A percentile compares a stretch with the other conserved stretches of the same genome.
Conservation (phyloP, 23 tunicate species). For the Clavelina lepadiformis region DNA sequence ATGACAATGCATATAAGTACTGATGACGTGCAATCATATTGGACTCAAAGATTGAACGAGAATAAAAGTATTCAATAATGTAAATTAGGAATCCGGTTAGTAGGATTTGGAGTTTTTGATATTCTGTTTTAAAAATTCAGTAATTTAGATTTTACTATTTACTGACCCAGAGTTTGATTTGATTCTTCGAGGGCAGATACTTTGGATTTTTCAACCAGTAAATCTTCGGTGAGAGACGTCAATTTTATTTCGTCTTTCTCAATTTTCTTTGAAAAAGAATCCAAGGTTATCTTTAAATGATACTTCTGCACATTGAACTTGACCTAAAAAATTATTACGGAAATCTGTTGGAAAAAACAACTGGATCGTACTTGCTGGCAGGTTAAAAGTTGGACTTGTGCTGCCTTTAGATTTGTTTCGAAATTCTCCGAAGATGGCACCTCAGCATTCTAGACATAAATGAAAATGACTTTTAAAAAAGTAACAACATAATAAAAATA, state of each 20-base stretch:
- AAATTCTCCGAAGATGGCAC: no score
- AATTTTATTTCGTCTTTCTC: slow-evolving; percentile 35
- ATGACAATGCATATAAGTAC: background rate
- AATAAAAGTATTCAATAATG: background rate
- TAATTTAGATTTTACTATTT: background rate
- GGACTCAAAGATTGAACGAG: no score
- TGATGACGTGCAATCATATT: no score
- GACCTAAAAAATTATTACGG: background rate
- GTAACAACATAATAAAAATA: no score
- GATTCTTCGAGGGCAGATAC: slow-evolving; percentile 58
- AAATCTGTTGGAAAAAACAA: background rate
- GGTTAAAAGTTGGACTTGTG: no score
- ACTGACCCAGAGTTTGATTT: slow-evolving; percentile 49
- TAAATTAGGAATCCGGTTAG: no score
- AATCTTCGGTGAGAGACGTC: slow-evolving; percentile 44
- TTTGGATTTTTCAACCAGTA: slow-evolving; percentile 40
- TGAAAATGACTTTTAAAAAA: no score
- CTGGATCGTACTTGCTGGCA: no score
- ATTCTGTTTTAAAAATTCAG: background rate
- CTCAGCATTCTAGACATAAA: no score
- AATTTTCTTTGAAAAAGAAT: slow-evolving; percentile 29
- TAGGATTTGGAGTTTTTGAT: no score
- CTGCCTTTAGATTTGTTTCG: no score
- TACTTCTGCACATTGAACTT: background rate
- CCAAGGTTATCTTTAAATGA: background rate